phyloP scores from a whole-genome alignment of 1,140 invertebrate species.

The Drosophila miranda region DNA sequence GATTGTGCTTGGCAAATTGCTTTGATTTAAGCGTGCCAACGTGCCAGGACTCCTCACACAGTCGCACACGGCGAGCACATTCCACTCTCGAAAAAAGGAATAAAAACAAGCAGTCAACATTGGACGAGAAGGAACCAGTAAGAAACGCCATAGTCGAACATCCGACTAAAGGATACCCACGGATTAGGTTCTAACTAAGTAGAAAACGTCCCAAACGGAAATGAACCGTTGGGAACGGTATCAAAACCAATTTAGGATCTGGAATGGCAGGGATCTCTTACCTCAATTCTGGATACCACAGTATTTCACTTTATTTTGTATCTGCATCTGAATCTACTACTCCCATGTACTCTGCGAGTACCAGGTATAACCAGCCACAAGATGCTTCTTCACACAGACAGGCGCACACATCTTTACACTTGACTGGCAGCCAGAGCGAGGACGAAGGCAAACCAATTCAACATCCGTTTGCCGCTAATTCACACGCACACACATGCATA shows the following conservation, averaged over 20 bases:
- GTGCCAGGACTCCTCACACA: slow-evolving; percentile 57
- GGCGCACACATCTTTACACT: slow-evolving; percentile 54
- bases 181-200: too few relatives aligned
- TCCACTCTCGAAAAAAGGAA: slow-evolving; percentile 51
- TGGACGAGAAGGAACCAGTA: slow-evolving; percentile 47
- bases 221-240: too few relatives aligned
- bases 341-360: too few relatives aligned
- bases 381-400: slow-evolving; percentile 49
- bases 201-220: too few relatives aligned
- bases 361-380: slow-evolving; percentile 51
- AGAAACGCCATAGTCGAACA: too few relatives aligned
- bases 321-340: too few relatives aligned
- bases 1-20: slow-evolving; percentile 75
- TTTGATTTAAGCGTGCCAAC: slow-evolving; percentile 79
- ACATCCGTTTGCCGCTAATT: slow-evolving; percentile 80
- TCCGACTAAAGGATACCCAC: too few relatives aligned
- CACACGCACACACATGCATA: slow-evolving; percentile 52
- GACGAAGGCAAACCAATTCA: slow-evolving; percentile 77
- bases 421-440: slow-evolving; percentile 63
- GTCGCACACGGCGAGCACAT: slow-evolving; percentile 29
- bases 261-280: too few relatives aligned
- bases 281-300: too few relatives aligned
- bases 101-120: slow-evolving; percentile 79
- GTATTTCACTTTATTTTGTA: too few relatives aligned
- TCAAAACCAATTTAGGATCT: too few relatives aligned